A percentile compares a stretch with the other conserved stretches of the same genome.
These are phyloP conservation scores for Anthoscopus minutus DNA, from an alignment of 2,113 vertebrate species.

Conservation along the genomic window DNA sequence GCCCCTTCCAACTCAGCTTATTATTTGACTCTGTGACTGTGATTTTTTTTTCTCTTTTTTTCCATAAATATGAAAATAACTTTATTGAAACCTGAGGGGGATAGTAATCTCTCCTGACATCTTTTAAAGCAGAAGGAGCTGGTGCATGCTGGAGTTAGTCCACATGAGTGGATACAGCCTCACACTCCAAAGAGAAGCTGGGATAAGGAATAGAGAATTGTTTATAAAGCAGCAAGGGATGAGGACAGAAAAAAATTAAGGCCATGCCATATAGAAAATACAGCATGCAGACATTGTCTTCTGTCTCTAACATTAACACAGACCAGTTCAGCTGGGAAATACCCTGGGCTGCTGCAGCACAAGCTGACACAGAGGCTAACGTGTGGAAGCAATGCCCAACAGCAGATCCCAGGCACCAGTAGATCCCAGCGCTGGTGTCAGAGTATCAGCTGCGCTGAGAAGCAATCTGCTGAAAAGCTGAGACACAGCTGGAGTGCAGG, in stretches of 20 bases:
- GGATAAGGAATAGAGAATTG: background rate
- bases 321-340: background rate
- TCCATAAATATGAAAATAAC: background rate
- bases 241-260: background rate
- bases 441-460: background rate
- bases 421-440: background rate
- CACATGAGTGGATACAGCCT: background rate
- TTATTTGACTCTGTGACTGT: background rate
- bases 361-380: background rate
- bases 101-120: background rate
- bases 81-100: background rate
- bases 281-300: background rate
- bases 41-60: background rate
- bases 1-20: background rate
- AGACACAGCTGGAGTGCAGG: accelerated
- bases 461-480: background rate
- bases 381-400: accelerated
- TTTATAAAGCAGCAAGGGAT: background rate
- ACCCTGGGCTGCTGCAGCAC: background rate
- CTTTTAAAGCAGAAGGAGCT: background rate
- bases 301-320: background rate
- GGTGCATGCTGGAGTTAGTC: background rate
- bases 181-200: background rate
- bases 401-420: background rate
- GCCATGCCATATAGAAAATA: background rate